Evolutionary conservation across 2,797 vertebrate genomes (phyloP).

Genomic region (Discoglossus pictus): DNA sequence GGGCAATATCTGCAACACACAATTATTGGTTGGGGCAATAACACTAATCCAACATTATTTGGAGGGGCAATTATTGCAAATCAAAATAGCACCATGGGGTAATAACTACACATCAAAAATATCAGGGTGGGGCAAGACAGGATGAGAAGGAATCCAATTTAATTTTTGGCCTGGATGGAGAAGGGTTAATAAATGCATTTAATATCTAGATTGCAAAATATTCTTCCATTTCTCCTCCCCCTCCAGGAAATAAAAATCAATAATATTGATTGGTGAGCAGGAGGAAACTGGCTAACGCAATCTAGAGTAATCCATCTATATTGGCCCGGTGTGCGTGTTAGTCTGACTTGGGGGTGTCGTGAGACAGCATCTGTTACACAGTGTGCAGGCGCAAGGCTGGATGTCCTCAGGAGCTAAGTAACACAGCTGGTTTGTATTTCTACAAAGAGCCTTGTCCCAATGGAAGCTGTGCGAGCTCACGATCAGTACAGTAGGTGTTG

Average conservation of each 20-base stretch:
- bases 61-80: too few species aligned
- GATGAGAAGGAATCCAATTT: too few species aligned
- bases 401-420: background rate
- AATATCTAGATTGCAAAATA: background rate
- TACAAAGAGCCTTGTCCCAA: constrained; percentile 34
- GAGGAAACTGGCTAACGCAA: constrained; percentile 4
- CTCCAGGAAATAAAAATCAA: constrained; percentile 37
- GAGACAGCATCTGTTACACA: background rate
- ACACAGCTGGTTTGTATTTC: constrained; percentile 11
- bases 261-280: constrained; percentile 26
- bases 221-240: background rate
- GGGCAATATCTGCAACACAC: too few species aligned
- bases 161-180: background rate
- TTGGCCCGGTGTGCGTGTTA: constrained; percentile 15
- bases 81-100: too few species aligned
- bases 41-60: too few species aligned
- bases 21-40: too few species aligned
- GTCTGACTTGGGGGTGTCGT: constrained; percentile 4
- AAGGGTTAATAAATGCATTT: constrained; percentile 23
- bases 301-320: constrained; percentile 30
- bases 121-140: too few species aligned
- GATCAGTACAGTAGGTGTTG: constrained; percentile 6
- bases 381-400: background rate
- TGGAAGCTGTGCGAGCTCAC: background rate
- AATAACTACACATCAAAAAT: too few species aligned